Base-by-base conservation (phyloP, 2,113 vertebrate species). In the Neofelis nebulosa region DNA sequence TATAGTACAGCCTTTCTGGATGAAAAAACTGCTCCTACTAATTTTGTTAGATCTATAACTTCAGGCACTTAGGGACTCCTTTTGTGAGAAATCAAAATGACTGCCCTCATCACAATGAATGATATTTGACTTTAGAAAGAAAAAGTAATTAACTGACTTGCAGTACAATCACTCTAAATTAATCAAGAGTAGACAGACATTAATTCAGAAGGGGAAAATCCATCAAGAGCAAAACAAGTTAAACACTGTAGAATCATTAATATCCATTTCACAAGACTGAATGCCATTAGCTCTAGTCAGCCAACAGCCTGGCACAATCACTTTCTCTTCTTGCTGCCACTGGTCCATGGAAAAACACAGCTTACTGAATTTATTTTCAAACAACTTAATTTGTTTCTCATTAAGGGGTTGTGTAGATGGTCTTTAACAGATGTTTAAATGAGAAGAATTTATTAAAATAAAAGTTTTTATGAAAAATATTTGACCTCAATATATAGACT, bases 81-180 rank as follows among this genome's bases (percentile, higher is more conserved):
- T 96, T 89, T 69, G 61, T 96, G 61, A 96, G 76, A 94, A 98
- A 94, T 96, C 73, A 95, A 95, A 98, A 93, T 73, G 71, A 96
- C 81, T 93, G 65, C 66, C 52, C 78, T 97, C 86, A 98, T 85
- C 90, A 97, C 69, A 68, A 57, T 68, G 87, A 97, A 96, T 95
- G 90, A 91, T 96, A 96, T 97, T 97, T 96, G 65, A 98, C 83
- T 96, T 96, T 76, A 93, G 80, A 97, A 96, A 96, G 97, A 98
- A 98, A 98, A 97, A 9, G n/a, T 95, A 98, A 98, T 98, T 98
- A 98, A 98, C 89, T 97, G 94, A 95, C 89, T 97, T 5, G 3
- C 95, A 97, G 38, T 90, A 98, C 96, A 98, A 98, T 98, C 61
- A 95, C 82, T 97, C 97, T 97, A 98, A 98, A 98, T 98, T 98